Evolutionary conservation across 64 coral and sea anemone species (phyloP).

Genomic region (Actinia equina): DNA sequence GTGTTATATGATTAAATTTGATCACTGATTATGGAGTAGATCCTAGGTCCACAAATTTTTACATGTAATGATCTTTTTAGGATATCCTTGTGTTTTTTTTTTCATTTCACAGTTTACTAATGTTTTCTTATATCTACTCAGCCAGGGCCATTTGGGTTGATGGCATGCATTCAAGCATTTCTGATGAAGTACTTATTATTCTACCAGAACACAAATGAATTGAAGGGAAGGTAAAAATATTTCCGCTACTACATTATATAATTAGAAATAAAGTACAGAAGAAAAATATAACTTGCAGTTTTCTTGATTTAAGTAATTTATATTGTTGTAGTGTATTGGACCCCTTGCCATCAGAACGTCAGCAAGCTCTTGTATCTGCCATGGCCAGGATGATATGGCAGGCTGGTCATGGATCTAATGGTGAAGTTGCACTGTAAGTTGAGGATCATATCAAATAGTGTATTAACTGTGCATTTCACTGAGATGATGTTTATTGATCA

Average conservation of each 20-base stretch:
- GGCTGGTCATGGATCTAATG: conserved; percentile 30
- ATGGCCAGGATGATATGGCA: conserved; percentile 54
- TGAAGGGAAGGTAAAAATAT: background rate
- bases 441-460: background rate
- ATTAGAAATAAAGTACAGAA: too few species aligned
- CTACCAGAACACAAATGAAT: background rate
- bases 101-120: background rate
- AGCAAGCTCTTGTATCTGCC: conserved; percentile 44
- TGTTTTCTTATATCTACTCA: background rate
- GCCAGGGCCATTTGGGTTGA: conserved; percentile 45
- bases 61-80: too few species aligned
- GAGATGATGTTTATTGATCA: too few species aligned
- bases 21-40: too few species aligned
- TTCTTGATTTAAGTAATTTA: background rate
- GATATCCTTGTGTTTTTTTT: background rate
- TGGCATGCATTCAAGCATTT: conserved; percentile 59
- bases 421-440: conserved; percentile 47
- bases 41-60: too few species aligned
- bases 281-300: background rate
- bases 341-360: conserved; percentile 39
- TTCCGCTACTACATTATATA: too few species aligned
- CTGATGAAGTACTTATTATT: conserved; percentile 34
- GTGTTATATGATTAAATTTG: too few species aligned
- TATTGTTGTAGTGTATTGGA: conserved; percentile 16
- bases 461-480: background rate